Conservation (phyloP, 2,113 vertebrate genomes). For the Ptilorrhoa leucosticta region DNA sequence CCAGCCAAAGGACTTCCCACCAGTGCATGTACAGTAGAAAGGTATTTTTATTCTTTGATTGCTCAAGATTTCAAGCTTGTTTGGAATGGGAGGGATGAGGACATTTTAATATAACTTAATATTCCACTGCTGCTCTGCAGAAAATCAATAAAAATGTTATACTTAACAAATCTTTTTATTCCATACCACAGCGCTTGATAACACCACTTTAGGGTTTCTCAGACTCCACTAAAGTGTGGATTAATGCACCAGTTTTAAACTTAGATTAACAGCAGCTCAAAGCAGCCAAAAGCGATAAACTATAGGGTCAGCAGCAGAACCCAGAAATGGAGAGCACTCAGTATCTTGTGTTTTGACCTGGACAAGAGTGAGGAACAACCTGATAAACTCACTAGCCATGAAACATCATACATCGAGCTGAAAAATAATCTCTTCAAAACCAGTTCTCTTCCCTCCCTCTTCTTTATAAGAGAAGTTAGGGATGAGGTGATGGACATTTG, state of each 20-base stretch:
- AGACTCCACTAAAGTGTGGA: not conserved
- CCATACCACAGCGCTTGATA: not conserved
- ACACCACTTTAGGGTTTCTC: not conserved
- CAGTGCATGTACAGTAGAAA: not conserved
- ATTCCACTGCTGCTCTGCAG: not conserved
- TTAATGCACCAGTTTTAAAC: not conserved
- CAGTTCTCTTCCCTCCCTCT: not conserved
- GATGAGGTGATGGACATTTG: not conserved
- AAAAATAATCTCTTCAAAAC: not conserved
- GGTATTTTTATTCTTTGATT: conserved; percentile 3
- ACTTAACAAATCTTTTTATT: not conserved
- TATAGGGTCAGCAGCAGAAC: not conserved
- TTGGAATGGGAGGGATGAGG: not conserved
- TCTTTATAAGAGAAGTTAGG: not conserved
- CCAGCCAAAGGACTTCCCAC: not conserved
- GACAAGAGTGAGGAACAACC: not conserved
- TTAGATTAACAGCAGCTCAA: not conserved
- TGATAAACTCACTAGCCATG: not conserved
- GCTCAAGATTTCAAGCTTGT: conserved; percentile 6
- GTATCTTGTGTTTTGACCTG: not conserved
- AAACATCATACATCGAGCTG: fast-evolving
- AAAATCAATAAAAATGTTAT: not conserved
- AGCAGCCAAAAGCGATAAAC: not conserved
- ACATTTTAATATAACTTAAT: not conserved
- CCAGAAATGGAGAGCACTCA: not conserved